phyloP scores from a whole-genome alignment of 2,888 invertebrate species.

The Selenia dentaria region DNA sequence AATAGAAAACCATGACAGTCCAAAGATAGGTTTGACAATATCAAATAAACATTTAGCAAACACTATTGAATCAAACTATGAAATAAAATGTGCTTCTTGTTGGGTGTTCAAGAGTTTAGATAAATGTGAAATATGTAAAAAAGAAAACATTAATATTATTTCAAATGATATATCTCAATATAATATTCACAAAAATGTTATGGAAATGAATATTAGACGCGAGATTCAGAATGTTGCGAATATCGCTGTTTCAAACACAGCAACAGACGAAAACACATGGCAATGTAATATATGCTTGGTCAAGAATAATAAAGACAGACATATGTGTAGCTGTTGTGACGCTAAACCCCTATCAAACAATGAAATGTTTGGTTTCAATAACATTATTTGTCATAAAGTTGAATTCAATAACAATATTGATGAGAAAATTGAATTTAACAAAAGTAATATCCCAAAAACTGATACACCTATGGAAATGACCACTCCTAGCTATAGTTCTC shows the following conservation, averaged over 20 bases:
- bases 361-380: not conserved
- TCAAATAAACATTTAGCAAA: not conserved
- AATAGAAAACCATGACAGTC: not conserved
- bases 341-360: slow-evolving; percentile 15
- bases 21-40: not conserved
- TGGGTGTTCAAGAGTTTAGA: slow-evolving; percentile 48
- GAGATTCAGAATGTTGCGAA: too few species aligned
- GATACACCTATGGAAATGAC: not conserved
- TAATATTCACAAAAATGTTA: not conserved
- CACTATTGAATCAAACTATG: not conserved
- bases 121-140: slow-evolving; percentile 52
- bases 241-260: not conserved
- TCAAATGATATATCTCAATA: not conserved
- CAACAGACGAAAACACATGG: slow-evolving; percentile 38
- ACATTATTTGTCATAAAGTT: not conserved
- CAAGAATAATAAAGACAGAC: slow-evolving; percentile 40
- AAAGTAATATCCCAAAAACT: not conserved
- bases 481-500: not conserved
- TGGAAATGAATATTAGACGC: slow-evolving; percentile 4
- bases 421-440: not conserved
- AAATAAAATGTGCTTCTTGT: slow-evolving; percentile 32
- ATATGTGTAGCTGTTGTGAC: slow-evolving; percentile 56
- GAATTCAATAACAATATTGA: not conserved
- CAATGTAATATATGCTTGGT: slow-evolving; percentile 55
- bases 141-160: slow-evolving; percentile 3